Evolutionary conservation across 2,113 vertebrate species (phyloP).

Genomic region (Heterotis niloticus): DNA sequence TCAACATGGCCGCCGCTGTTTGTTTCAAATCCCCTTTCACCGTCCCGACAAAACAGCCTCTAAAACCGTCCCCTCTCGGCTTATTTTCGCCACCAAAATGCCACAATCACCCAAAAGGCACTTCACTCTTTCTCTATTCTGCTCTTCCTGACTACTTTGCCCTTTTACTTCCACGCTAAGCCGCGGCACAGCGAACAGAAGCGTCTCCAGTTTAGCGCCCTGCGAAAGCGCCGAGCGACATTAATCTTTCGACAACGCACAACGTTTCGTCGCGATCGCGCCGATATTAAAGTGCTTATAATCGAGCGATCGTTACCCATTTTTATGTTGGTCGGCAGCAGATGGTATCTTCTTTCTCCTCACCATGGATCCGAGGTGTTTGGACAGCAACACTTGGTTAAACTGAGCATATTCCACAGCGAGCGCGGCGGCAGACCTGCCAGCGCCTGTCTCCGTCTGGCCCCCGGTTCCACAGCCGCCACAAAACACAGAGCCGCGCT

Average conservation of each 20-base stretch:
- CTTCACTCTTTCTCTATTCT: conserved; percentile 17
- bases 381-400: conserved; percentile 54
- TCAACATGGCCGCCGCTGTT: conserved; percentile 99
- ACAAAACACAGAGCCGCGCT: conserved; percentile 57
- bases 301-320: conserved; percentile 64
- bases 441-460: conserved; percentile 52
- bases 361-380: conserved; percentile 76
- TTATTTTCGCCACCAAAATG: conserved; percentile 28
- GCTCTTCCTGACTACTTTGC: conserved; percentile 30
- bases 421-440: conserved; percentile 52
- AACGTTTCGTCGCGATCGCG: conserved; percentile 60
- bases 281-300: conserved; percentile 70
- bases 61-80: conserved; percentile 47
- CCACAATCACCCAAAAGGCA: conserved; percentile 20
- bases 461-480: conserved; percentile 56
- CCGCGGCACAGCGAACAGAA: conserved; percentile 61
- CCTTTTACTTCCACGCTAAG: conserved; percentile 49
- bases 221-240: conserved; percentile 64
- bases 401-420: conserved; percentile 70
- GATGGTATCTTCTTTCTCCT: conserved; percentile 74
- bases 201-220: conserved; percentile 73
- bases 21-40: conserved; percentile 91
- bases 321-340: conserved; percentile 64
- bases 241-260: conserved; percentile 53
- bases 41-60: conserved; percentile 84